phyloP scores from a whole-genome alignment of 1,140 invertebrate genomes.

The Colletes latitarsis region DNA sequence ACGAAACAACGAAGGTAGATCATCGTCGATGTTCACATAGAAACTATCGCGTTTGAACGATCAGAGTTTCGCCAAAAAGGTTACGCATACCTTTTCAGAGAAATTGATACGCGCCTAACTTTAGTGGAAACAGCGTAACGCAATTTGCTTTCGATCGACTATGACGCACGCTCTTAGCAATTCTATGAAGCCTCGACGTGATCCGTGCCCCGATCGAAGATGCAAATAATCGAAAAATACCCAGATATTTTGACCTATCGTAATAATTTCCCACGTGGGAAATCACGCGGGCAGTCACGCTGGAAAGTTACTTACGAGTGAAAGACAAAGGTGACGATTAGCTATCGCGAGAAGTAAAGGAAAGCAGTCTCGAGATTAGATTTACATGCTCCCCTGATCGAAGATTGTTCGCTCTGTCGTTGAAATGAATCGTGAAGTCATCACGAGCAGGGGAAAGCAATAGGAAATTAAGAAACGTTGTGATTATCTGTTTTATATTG shows the following conservation, averaged over 20 bases:
- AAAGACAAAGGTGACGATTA: constrained; percentile 50
- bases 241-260: not conserved
- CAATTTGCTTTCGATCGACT: not conserved
- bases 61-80: too few relatives aligned
- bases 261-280: constrained; percentile 6
- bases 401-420: not conserved
- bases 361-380: constrained; percentile 38
- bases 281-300: not conserved
- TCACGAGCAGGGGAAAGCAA: too few relatives aligned
- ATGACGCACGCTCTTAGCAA: not conserved
- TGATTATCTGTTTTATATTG: too few relatives aligned
- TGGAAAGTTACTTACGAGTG: constrained; percentile 58
- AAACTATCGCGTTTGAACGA: too few relatives aligned
- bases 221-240: not conserved
- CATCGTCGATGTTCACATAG: too few relatives aligned
- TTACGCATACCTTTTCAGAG: too few relatives aligned
- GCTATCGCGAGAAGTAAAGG: constrained; percentile 3
- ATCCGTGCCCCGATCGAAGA: not conserved
- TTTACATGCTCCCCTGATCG: constrained; percentile 4
- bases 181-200: not conserved
- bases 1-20: too few relatives aligned
- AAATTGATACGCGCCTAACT: too few relatives aligned
- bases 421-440: too few relatives aligned
- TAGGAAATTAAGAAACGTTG: too few relatives aligned
- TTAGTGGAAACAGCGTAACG: not conserved